A percentile compares a stretch with the other conserved stretches of the same genome.
Conservation (phyloP, 2,113 vertebrate species). For the Mirza zaza region DNA sequence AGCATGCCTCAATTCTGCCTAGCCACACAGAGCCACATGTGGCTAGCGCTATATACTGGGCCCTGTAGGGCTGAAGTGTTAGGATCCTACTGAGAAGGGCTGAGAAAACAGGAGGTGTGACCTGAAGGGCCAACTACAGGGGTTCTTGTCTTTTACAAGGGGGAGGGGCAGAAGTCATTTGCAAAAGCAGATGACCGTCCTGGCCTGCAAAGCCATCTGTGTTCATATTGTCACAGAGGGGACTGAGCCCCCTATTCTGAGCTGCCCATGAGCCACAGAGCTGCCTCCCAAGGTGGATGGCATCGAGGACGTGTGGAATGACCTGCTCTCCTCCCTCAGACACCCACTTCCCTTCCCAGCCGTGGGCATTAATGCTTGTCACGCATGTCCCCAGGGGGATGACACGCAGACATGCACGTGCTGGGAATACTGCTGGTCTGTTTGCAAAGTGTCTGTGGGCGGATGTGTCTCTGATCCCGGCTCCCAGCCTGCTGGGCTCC, state of each 20-base stretch:
- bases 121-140: background rate
- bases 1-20: background rate
- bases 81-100: background rate
- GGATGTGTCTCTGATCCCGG: background rate
- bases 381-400: background rate
- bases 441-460: background rate
- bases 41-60: background rate
- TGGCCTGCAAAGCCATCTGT: background rate
- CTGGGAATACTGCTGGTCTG: background rate
- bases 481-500: background rate
- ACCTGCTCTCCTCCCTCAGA: background rate
- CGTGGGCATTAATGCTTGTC: background rate
- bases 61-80: background rate
- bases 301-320: background rate
- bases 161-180: no score
- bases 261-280: background rate
- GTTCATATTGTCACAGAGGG: no score
- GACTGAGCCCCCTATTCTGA: background rate
- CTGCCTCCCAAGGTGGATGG: background rate
- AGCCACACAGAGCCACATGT: background rate
- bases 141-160: no score
- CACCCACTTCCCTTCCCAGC: background rate
- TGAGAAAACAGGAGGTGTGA: no score
- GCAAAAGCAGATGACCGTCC: background rate
- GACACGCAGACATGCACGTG: background rate